Base-by-base conservation (phyloP, 2,888 invertebrate species). In the Lepidochitona cinerea region DNA sequence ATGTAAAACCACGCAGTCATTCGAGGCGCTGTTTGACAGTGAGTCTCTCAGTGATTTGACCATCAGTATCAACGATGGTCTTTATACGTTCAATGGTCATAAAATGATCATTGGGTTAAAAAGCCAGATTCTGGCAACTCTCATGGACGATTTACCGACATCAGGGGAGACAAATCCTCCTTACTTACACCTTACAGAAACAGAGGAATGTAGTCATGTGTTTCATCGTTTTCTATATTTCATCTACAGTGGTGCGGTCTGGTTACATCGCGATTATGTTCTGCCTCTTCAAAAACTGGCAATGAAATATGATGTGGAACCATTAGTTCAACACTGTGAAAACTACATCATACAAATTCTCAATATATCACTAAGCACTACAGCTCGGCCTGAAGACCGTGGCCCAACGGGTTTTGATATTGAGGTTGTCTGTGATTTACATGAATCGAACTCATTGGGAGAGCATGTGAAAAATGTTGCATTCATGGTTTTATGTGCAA, bases 181-280 rank as follows among this genome's bases (percentile, higher is more conserved):
- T 0, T 76, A 82, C 29, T 71, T 87, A 70, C 78, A 79, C 75
- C 76, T 87, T 32, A 81, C 82, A 29, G 89, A 89, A 71, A 75
- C 79, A 35, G 73, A 79, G 0, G 89, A 89, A 70, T 88, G 88
- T 80, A 83, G 83, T 53, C 81, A 78, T 26, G 85, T 88, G 59
- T 89, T 89, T 77, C 85, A 87, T 26, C 80, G 87, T 14, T 89
- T 89, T 76, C 80, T 89, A 35, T 87, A 87, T 71, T 89, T 88
- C 71, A 84, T 89, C 59, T 89, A 89, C 78, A 87, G 88, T 70
- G 89, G 89, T 6, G 85, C 84, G 0, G 87, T 89, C 29, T 85
- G 86, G 85, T 79, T 89, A 70, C 88, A 87, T 71, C 78, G 88
- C 54, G 86, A 87, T 53, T 86, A 88, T 77, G 88, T 89, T 18